Conservation (phyloP, 1,140 invertebrate genomes). For the Ips nitidus region DNA sequence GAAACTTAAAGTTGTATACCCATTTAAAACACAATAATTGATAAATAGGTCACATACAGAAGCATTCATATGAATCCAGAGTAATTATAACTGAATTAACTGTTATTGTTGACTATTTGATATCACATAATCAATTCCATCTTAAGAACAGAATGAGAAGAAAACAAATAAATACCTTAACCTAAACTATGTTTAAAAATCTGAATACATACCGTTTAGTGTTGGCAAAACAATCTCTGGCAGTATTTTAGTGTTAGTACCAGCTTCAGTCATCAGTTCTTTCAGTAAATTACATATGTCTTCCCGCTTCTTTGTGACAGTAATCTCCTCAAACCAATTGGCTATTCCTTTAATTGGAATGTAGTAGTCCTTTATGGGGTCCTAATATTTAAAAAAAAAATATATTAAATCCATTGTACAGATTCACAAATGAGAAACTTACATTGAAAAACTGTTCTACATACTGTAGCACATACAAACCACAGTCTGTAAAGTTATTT, state of each 20-base stretch:
- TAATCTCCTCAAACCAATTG: constrained; percentile 78
- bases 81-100: no score
- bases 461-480: constrained; percentile 93
- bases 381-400: constrained; percentile 51
- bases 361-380: constrained; percentile 71
- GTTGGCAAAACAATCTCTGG: constrained; percentile 68
- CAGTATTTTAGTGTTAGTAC: constrained; percentile 59
- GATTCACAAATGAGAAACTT: constrained; percentile 38
- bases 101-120: no score
- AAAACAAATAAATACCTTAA: neutral
- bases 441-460: constrained; percentile 92
- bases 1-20: no score
- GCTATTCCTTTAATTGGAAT: constrained; percentile 74
- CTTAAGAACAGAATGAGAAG: no score
- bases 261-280: constrained; percentile 65
- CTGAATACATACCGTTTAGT: constrained; percentile 57
- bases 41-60: no score
- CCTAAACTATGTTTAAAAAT: neutral
- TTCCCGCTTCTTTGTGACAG: constrained; percentile 76
- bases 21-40: no score
- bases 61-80: no score
- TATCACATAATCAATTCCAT: no score
- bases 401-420: constrained; percentile 9
- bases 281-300: constrained; percentile 76
- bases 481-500: constrained; percentile 96